A percentile compares a stretch with the other conserved stretches of the same genome.
phyloP scores from a whole-genome alignment of 2,888 invertebrate species.

The Sisyra terminalis region DNA sequence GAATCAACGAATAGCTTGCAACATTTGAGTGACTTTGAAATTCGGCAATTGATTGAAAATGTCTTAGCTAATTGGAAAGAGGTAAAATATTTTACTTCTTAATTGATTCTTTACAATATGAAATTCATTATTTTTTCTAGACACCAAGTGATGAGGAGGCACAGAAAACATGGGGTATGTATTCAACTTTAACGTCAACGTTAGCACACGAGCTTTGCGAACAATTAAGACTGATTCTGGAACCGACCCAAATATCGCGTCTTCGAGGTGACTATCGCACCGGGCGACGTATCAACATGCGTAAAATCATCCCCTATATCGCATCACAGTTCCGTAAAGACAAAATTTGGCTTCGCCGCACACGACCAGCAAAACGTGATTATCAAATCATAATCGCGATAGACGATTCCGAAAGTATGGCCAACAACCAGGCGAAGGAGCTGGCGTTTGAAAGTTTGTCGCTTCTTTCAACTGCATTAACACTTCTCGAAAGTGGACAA shows the following conservation, averaged over 20 bases:
- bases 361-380: slow-evolving; percentile 86
- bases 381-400: slow-evolving; percentile 94
- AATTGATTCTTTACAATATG: not conserved
- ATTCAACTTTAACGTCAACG: slow-evolving; percentile 38
- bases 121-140: slow-evolving; percentile 12
- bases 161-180: slow-evolving; percentile 39
- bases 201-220: slow-evolving; percentile 82
- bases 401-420: slow-evolving; percentile 88
- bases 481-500: slow-evolving; percentile 86
- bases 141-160: slow-evolving; percentile 28
- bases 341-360: slow-evolving; percentile 94
- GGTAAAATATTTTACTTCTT: slow-evolving; percentile 17
- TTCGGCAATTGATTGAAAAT: slow-evolving; percentile 30
- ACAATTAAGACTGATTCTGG: slow-evolving; percentile 80
- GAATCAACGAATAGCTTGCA: slow-evolving; percentile 11
- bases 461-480: slow-evolving; percentile 75
- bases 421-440: slow-evolving; percentile 77
- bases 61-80: slow-evolving; percentile 32
- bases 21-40: slow-evolving; percentile 22
- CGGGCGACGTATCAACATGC: slow-evolving; percentile 95
- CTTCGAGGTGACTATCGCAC: slow-evolving; percentile 92
- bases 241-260: slow-evolving; percentile 86
- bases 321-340: slow-evolving; percentile 98
- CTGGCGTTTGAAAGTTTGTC: slow-evolving; percentile 91
- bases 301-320: slow-evolving; percentile 94